phyloP scores from a whole-genome alignment of 2,113 vertebrate genomes.

The Prochilodus magdalenae region DNA sequence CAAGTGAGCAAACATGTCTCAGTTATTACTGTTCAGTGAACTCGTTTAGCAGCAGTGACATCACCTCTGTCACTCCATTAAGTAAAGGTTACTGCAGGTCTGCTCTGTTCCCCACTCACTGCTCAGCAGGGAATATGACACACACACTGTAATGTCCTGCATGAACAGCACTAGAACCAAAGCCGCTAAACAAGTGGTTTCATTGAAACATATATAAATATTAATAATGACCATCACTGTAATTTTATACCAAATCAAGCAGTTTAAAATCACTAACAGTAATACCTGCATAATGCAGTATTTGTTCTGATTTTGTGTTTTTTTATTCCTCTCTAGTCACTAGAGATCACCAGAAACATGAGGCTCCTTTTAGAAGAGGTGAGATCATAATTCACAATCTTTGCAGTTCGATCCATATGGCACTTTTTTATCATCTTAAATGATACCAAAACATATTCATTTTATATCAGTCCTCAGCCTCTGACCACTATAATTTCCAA shows the following conservation, averaged over 20 bases:
- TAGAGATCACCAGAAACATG: constrained; percentile 82
- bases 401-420: neutral
- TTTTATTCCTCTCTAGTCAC: constrained; percentile 69
- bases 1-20: neutral
- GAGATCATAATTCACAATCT: constrained; percentile 28
- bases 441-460: neutral
- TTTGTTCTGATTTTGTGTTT: constrained; percentile 10
- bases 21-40: constrained; percentile 7
- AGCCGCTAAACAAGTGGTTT: neutral
- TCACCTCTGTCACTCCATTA: constrained; percentile 27
- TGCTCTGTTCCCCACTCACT: constrained; percentile 13
- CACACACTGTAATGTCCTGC: constrained; percentile 20
- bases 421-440: too few relatives aligned
- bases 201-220: constrained; percentile 10
- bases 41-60: constrained; percentile 42
- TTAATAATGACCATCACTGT: neutral
- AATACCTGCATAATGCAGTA: neutral
- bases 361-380: constrained; percentile 80
- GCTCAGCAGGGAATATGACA: constrained; percentile 21
- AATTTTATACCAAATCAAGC: neutral
- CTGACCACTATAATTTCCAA: neutral
- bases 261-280: neutral
- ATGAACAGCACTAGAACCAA: neutral
- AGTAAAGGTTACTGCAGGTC: constrained; percentile 44
- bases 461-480: neutral